phyloP scores from a whole-genome alignment of 2,888 invertebrate genomes.

The Crossocerus cetratus region DNA sequence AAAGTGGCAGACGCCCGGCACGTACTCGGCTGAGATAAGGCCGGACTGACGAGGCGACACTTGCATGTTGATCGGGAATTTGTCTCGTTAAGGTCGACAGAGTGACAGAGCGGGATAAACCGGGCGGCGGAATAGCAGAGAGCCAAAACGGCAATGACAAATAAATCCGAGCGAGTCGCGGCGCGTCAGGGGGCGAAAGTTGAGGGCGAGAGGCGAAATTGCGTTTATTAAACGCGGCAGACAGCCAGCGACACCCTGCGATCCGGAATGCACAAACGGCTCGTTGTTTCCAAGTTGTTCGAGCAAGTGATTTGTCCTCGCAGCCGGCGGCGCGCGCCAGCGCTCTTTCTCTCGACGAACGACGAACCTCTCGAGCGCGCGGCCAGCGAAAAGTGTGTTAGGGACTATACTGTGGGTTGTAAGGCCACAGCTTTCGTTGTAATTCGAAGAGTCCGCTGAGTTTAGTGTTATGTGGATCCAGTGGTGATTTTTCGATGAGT shows the following conservation, averaged over 20 bases:
- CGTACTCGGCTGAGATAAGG: background rate
- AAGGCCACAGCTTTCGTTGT: too few species aligned
- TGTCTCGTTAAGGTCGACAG: background rate
- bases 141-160: slow-evolving; percentile 4
- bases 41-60: background rate
- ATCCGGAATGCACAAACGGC: slow-evolving; percentile 13
- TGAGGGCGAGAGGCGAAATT: background rate
- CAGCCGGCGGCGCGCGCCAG: background rate
- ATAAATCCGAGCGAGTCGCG: slow-evolving; percentile 12
- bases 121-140: background rate
- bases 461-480: too few species aligned
- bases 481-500: too few species aligned
- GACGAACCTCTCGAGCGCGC: background rate
- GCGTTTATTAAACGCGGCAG: slow-evolving; percentile 14
- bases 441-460: too few species aligned
- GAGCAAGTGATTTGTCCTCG: slow-evolving; percentile 8
- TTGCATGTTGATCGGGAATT: background rate
- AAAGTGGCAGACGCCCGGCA: background rate
- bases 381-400: slow-evolving; percentile 4
- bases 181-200: background rate
- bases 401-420: too few species aligned
- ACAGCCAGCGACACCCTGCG: background rate
- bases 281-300: slow-evolving; percentile 8
- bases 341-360: too few species aligned
- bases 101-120: too few species aligned